phyloP scores from a whole-genome alignment of 2,797 vertebrate species.

The Chromobotia macracanthus region DNA sequence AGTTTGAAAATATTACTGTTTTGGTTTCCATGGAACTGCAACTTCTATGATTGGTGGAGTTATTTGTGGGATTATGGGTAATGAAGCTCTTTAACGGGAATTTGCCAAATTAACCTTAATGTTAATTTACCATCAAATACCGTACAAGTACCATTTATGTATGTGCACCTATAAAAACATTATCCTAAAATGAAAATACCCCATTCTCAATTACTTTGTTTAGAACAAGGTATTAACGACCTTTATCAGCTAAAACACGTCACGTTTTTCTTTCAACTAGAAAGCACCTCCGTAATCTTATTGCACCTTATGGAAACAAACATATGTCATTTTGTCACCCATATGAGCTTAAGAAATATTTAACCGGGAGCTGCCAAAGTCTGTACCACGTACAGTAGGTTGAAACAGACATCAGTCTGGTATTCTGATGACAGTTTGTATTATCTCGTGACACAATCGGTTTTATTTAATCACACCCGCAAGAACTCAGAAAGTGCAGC shows the following conservation, averaged over 20 bases:
- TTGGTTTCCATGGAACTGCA: no score
- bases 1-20: no score
- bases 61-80: background rate
- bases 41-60: background rate
- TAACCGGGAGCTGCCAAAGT: conserved; percentile 7
- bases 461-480: background rate
- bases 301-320: background rate
- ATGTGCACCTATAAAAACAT: no score
- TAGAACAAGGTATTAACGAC: background rate
- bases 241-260: background rate
- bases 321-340: background rate
- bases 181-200: no score
- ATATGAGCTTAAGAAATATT: conserved; percentile 30
- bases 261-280: background rate
- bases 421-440: conserved; percentile 10
- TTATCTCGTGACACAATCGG: conserved; percentile 5
- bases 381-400: background rate
- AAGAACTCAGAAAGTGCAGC: background rate
- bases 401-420: conserved; percentile 12
- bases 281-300: background rate
- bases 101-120: background rate
- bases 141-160: background rate
- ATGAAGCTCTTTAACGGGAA: background rate
- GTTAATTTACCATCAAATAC: background rate
- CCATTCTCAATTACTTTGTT: no score